Conservation (phyloP, 2,888 invertebrate species). For the Heliothis peltigera region DNA sequence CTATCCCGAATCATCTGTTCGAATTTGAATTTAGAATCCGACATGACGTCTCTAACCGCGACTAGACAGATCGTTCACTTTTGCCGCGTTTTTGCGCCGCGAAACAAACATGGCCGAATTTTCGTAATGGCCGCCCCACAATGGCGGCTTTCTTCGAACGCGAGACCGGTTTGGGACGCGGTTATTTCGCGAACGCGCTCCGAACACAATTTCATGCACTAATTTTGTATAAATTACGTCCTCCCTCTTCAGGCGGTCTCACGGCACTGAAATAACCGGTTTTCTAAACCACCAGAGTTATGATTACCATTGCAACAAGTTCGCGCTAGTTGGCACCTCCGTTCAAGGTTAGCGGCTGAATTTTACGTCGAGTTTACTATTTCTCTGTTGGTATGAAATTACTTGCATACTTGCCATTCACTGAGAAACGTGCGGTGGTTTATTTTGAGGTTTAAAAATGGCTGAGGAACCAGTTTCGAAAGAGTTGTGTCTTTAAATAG, state of each 20-base stretch:
- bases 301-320: constrained; percentile 69
- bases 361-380: constrained; percentile 76
- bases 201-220: constrained; percentile 73
- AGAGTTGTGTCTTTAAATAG: constrained; percentile 44
- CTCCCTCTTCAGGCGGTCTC: constrained; percentile 79
- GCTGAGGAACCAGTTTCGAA: constrained; percentile 61
- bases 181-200: constrained; percentile 77
- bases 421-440: constrained; percentile 63
- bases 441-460: constrained; percentile 64
- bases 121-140: constrained; percentile 80
- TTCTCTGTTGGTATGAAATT: constrained; percentile 68
- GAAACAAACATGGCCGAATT: constrained; percentile 87
- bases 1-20: constrained; percentile 68
- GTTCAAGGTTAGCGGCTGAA: constrained; percentile 73
- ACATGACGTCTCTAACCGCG: constrained; percentile 66
- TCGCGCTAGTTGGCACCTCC: constrained; percentile 71
- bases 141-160: constrained; percentile 79
- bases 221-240: constrained; percentile 80
- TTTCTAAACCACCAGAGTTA: constrained; percentile 74
- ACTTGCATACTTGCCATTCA: constrained; percentile 72
- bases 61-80: constrained; percentile 73
- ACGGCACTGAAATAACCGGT: constrained; percentile 85
- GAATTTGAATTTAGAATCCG: constrained; percentile 69
- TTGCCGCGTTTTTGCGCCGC: constrained; percentile 80
- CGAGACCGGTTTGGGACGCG: constrained; percentile 78